Evolutionary conservation across 2,888 invertebrate species (phyloP).

Genomic region (Ischnura elegans): DNA sequence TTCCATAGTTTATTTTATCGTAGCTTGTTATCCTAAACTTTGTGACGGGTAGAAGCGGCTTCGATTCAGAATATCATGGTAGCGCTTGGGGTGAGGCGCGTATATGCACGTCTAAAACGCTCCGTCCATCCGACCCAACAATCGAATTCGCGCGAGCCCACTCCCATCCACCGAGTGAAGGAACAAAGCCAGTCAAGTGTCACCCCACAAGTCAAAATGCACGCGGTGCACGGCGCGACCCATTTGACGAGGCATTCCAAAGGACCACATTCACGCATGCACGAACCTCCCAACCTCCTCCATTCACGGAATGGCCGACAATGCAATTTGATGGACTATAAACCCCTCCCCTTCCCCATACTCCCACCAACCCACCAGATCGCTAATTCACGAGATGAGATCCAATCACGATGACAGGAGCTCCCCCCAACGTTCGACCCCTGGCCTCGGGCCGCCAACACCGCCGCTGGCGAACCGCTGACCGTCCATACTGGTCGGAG

Average conservation of each 20-base stretch:
- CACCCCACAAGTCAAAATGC: neutral
- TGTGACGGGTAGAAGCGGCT: no score
- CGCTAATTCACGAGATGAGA: neutral
- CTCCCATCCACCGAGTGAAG: neutral
- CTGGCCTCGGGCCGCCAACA: neutral
- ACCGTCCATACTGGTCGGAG: neutral
- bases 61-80: no score
- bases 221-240: neutral
- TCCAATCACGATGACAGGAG: neutral
- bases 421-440: neutral
- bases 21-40: no score
- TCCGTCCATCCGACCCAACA: neutral
- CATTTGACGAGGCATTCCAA: neutral
- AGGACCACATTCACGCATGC: no score
- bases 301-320: neutral
- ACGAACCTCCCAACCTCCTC: neutral
- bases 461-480: neutral
- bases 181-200: neutral
- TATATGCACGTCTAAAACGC: no score
- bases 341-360: neutral
- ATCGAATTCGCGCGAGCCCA: neutral
- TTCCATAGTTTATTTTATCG: no score
- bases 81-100: no score
- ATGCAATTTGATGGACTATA: conserved; percentile 9
- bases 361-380: neutral